These are phyloP conservation scores for Amblyopsis rosae DNA, from an alignment of 2,113 vertebrate genomes.

Conservation along the genomic window DNA sequence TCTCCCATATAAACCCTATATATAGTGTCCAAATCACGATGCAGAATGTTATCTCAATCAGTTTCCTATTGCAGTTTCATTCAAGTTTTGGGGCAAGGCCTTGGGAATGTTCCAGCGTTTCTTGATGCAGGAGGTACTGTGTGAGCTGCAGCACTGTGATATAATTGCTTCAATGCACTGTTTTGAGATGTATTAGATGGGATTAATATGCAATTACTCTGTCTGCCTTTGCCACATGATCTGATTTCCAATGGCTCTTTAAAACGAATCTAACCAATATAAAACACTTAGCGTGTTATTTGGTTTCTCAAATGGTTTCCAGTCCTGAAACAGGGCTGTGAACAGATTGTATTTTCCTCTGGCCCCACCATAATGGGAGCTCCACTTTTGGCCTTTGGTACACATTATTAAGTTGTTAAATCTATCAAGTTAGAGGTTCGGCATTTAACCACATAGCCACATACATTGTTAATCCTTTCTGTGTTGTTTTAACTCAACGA, in stretches of 20 bases:
- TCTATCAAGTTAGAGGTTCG: conserved; percentile 69
- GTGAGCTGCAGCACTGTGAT: conserved; percentile 21
- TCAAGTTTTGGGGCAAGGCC: conserved; percentile 28
- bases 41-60: conserved; percentile 46
- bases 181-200: conserved; percentile 54
- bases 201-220: conserved; percentile 64
- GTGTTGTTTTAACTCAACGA: conserved; percentile 65
- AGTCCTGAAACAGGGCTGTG: conserved; percentile 60
- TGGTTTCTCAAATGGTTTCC: conserved; percentile 72
- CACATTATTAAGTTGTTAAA: conserved; percentile 78
- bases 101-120: conserved; percentile 36
- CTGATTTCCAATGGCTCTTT: conserved; percentile 53
- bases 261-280: conserved; percentile 54
- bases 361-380: conserved; percentile 60
- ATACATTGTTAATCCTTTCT: conserved; percentile 66
- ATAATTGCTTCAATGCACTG: conserved; percentile 57
- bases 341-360: conserved; percentile 65
- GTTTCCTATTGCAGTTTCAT: conserved; percentile 37
- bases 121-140: conserved; percentile 26
- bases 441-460: conserved; percentile 67
- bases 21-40: conserved; percentile 44
- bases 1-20: too few species aligned
- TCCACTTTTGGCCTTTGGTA: conserved; percentile 67
- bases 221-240: conserved; percentile 48
- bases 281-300: conserved; percentile 64